phyloP scores from a whole-genome alignment of 2,888 invertebrate species.

The Timema cristinae region DNA sequence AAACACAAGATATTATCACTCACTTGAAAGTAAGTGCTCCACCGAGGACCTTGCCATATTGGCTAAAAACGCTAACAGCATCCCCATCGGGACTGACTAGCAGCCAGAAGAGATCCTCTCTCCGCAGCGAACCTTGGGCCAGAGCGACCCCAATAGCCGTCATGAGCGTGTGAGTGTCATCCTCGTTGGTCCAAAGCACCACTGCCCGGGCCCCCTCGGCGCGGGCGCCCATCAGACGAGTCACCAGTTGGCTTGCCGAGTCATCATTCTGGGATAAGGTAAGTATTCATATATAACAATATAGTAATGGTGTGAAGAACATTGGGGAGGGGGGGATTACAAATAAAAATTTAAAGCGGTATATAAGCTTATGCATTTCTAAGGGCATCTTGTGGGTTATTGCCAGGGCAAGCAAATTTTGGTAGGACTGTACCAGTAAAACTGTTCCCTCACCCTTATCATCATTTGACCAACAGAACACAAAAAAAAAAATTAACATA shows the following conservation, averaged over 20 bases:
- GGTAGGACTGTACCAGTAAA: too few species aligned
- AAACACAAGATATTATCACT: neutral
- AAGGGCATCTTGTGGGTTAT: too few species aligned
- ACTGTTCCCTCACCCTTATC: too few species aligned
- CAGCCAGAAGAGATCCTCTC: conserved; percentile 33
- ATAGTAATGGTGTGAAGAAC: too few species aligned
- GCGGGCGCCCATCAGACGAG: conserved; percentile 32
- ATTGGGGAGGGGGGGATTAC: too few species aligned
- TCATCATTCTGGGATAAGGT: conserved; percentile 12
- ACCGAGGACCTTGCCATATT: conserved; percentile 30
- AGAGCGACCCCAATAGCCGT: conserved; percentile 31
- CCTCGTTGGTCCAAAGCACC: conserved; percentile 33
- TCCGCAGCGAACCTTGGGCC: conserved; percentile 27
- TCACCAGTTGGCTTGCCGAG: conserved; percentile 24
- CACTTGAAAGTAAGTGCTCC: conserved; percentile 32
- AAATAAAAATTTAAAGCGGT: too few species aligned
- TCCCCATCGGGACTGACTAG: conserved; percentile 29
- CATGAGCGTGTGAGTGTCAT: conserved; percentile 32
- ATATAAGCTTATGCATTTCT: too few species aligned
- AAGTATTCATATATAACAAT: too few species aligned
- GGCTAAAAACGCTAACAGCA: conserved; percentile 21
- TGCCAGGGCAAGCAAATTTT: too few species aligned
- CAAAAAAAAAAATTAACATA: too few species aligned
- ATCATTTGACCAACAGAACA: too few species aligned
- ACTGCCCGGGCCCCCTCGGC: conserved; percentile 34